Evolutionary conservation across 2,888 invertebrate genomes (phyloP), one percentile per base, ranked within the genome.

Genomic region (Nemurella pictetii): DNA sequence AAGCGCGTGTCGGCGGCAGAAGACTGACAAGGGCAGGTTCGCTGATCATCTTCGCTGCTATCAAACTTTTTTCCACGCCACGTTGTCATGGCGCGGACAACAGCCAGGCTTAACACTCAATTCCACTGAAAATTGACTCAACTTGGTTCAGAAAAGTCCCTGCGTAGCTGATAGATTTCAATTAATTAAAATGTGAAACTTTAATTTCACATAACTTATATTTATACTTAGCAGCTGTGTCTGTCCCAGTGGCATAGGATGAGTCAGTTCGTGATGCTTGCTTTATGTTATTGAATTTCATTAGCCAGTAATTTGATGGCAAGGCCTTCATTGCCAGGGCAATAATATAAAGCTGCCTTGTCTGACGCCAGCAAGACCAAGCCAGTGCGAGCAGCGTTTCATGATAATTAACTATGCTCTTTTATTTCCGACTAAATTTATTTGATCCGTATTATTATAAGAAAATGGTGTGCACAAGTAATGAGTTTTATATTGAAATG

Each of bases 261-360:
- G 86, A 86, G 73, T 86, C 86, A 86, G 85, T 78, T 82, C 32
- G 35, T 81, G 80, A 80, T 86, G 83, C 85, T 84, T 86, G 86
- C 85, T 85, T 86, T 85, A 87, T 86, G 87, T 87, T 87, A 87
- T 87, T 86, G 87, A 87, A 87, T 87, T 87, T 87, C 87, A 87
- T 87, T 87, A 87, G 87, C 78, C 85, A 86, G 86, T 87, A 87
- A 87, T 87, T 87, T 87, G 86, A 87, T 85, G 87, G 87, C 87
- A 85, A 87, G 87, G 86, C 84, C 86, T 84, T 80, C 32, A 55
- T 4, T 75, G 78, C 84, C 9, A 77, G 73, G 82, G 78, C 77
- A 35, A 77, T 80, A 36, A 27, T 75, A 75, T 75, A 75, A 75
- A 75, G 75, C 26, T 25, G 72, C 80, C 80, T 73, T 35, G 29